Conservation (phyloP, 2,113 vertebrate species). For the human region DNA sequence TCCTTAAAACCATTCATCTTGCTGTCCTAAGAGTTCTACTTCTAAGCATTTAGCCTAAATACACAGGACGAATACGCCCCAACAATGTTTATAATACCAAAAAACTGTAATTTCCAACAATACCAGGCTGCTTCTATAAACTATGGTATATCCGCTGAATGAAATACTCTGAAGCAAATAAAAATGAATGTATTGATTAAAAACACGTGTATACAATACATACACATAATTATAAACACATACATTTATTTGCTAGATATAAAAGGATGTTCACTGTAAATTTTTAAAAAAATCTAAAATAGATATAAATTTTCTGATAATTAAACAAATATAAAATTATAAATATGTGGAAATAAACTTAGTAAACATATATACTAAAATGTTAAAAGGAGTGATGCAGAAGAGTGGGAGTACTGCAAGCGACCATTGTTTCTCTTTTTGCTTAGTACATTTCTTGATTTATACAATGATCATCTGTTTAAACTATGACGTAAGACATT, state of each 20-base stretch:
- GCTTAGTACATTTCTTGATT: neutral
- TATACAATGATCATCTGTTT: neutral
- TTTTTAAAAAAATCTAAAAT: neutral
- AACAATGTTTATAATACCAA: neutral
- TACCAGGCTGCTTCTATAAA: neutral
- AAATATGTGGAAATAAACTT: neutral
- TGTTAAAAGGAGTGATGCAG: neutral
- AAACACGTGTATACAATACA: neutral
- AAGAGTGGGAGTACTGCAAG: neutral
- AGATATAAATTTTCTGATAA: conserved; percentile 8
- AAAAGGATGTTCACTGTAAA: neutral
- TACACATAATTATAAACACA: neutral
- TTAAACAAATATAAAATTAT: neutral
- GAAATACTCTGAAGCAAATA: neutral
- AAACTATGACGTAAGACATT: neutral
- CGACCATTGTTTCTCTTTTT: neutral
- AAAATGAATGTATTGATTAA: conserved; percentile 6
- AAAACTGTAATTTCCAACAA: neutral
- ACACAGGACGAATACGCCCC: neutral
- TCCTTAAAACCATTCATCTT: neutral
- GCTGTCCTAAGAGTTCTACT: neutral
- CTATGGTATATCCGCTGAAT: neutral
- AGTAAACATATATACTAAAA: neutral
- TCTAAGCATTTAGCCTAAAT: neutral
- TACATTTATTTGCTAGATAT: neutral